Percentiles rank a stretch among this genome's conserved stretches.
Conservation (phyloP, 1,140 invertebrate genomes). For the Drosophila tani region DNA sequence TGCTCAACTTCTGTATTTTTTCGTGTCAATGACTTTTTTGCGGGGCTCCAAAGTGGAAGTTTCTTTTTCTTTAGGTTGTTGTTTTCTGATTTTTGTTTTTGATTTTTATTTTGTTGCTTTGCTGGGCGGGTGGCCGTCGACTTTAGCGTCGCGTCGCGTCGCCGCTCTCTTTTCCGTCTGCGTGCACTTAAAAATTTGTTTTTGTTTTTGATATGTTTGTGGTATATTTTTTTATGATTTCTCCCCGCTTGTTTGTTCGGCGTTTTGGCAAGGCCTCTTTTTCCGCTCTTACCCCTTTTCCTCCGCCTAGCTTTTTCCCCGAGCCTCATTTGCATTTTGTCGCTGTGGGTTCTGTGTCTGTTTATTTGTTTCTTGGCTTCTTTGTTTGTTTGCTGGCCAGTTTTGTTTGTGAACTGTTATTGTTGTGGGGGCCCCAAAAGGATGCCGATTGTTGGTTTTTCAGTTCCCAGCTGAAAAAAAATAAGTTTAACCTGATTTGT, state of each 20-base stretch:
- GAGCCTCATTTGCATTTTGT: slow-evolving; percentile 67
- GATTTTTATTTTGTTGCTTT: slow-evolving; percentile 13
- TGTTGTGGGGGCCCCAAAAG: slow-evolving; percentile 43
- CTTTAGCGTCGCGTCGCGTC: neutral
- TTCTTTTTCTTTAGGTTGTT: slow-evolving; percentile 57
- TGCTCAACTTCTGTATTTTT: slow-evolving; percentile 46
- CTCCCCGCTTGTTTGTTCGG: slow-evolving; percentile 27
- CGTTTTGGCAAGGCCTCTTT: slow-evolving; percentile 14
- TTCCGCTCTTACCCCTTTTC: neutral
- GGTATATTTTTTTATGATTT: slow-evolving; percentile 57
- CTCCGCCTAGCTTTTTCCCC: neutral
- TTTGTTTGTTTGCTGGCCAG: slow-evolving; percentile 25
- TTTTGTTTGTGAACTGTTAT: slow-evolving; percentile 38
- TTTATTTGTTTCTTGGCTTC: slow-evolving; percentile 23
- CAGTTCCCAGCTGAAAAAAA: slow-evolving; percentile 1
- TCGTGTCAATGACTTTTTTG: slow-evolving; percentile 73
- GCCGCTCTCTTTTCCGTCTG: slow-evolving; percentile 64
- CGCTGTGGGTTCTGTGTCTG: slow-evolving; percentile 33
- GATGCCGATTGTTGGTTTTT: slow-evolving; percentile 34
- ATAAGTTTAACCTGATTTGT: slow-evolving; percentile 43
- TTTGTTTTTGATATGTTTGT: slow-evolving; percentile 42
- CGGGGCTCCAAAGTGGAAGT: slow-evolving; percentile 61
- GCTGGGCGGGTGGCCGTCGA: slow-evolving; percentile 39
- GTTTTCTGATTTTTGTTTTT: slow-evolving; percentile 24
- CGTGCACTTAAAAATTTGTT: slow-evolving; percentile 62